Evolutionary conservation across 2,888 invertebrate genomes (phyloP), one percentile per base, ranked within the genome.

Genomic region (Cephus sareptanus): DNA sequence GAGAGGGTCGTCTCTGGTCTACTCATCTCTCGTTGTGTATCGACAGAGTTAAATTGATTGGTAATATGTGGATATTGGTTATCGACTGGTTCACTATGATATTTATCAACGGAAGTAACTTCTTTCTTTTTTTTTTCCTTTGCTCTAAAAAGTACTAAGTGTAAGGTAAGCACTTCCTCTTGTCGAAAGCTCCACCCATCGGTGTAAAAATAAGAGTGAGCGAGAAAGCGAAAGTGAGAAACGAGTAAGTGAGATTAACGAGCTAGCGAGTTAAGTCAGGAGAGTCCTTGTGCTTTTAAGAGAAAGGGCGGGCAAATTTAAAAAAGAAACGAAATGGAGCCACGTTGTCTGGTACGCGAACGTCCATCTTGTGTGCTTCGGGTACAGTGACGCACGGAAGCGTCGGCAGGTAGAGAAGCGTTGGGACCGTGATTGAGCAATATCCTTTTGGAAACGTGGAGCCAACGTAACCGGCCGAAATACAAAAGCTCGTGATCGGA

Each of bases 1-100:
- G 85, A 88, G 84, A 81, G 83, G 70, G 56, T 73, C 71, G 34
- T 68, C 56, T 34, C 75, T 76, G 34, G 40, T 75, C 69, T 35
- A 23, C 74, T 71, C 74, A 9, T 79, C 75, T 69, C 74, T 77
- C 73, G 69, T 70, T 80, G 79, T 81, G 83, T 85, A 83, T 85
- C 85, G 85, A 85, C 85, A 85, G 85, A 85, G 84, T 84, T 81
- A 85, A 85, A 85, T 85, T 85, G 85, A 85, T 85, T 86, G 85
- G 85, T 86, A 85, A 85, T 85, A 85, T 83, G 85, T 83, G 85
- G 85, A 80, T 82, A 81, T 79, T 79, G 81, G 79, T 79, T 81
- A 83, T 81, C 85, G 78, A 80, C 84, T 56, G 81, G 77, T 80
- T 80, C 82, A 80, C 79, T 80, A 83, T 84, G 85, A 85, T 85